phyloP scores from a whole-genome alignment of 1,140 invertebrate species.

The Batillaria attramentaria region DNA sequence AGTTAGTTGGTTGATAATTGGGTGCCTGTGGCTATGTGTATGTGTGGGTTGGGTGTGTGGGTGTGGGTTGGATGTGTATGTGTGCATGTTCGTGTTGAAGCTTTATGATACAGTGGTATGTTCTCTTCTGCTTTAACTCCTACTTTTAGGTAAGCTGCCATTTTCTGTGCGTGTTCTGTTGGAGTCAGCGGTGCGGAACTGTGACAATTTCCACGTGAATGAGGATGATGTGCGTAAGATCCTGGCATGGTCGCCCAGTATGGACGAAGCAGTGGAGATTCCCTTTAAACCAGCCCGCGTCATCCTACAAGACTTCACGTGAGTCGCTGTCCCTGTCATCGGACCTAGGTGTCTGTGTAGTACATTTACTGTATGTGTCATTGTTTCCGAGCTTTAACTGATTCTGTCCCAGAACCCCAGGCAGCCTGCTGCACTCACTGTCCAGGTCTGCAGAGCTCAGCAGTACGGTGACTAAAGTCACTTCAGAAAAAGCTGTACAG shows the following conservation, averaged over 20 bases:
- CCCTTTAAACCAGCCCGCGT: conserved; percentile 96
- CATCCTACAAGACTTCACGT: conserved; percentile 87
- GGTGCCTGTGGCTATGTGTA: background rate
- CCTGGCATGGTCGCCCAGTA: conserved; percentile 83
- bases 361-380: background rate
- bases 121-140: conserved; percentile 19
- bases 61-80: background rate
- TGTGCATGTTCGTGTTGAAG: background rate
- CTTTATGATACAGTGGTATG: background rate
- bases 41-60: background rate
- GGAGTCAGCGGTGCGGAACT: conserved; percentile 96
- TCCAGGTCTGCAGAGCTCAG: too few species aligned
- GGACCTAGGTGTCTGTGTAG: background rate
- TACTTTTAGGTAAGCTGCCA: conserved; percentile 81
- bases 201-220: conserved; percentile 92
- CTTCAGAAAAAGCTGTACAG: too few species aligned
- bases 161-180: conserved; percentile 94
- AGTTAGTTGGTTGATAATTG: background rate
- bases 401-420: too few species aligned
- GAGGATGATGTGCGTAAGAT: conserved; percentile 92
- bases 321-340: too few species aligned
- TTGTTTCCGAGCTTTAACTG: background rate
- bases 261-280: conserved; percentile 89
- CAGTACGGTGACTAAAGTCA: too few species aligned
- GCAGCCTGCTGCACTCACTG: too few species aligned